Percentiles rank a stretch among this genome's conserved stretches.
phyloP scores from a whole-genome alignment of 2,888 invertebrate genomes.

The Gandaritis pyraliata region DNA sequence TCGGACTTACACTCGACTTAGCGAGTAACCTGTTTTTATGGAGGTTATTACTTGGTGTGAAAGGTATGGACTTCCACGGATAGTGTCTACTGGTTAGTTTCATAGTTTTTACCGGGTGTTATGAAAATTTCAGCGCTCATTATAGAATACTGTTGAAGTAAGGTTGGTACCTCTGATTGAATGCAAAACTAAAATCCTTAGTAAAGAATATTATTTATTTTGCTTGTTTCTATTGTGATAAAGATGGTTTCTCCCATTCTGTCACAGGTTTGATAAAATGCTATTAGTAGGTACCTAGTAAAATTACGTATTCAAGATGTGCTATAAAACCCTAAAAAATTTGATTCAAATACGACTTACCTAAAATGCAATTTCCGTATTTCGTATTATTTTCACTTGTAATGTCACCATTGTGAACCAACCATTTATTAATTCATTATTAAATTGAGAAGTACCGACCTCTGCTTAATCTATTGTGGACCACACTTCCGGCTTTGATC shows the following conservation, averaged over 20 bases:
- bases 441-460: constrained; percentile 6
- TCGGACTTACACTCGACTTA: constrained; percentile 66
- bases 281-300: too few species aligned
- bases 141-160: too few species aligned
- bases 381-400: background rate
- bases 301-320: too few species aligned
- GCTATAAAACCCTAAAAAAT: background rate
- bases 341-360: background rate
- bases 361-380: too few species aligned
- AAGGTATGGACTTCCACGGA: constrained; percentile 44
- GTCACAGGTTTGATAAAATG: too few species aligned
- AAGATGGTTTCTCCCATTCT: too few species aligned
- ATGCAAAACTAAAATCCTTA: too few species aligned
- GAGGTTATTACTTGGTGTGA: constrained; percentile 55
- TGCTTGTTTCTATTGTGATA: too few species aligned
- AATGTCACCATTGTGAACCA: background rate
- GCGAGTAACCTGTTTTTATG: constrained; percentile 61
- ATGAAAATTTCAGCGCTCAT: constrained; percentile 30
- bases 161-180: too few species aligned
- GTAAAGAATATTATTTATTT: too few species aligned
- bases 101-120: constrained; percentile 44
- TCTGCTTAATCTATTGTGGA: constrained; percentile 12
- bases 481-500: constrained; percentile 30
- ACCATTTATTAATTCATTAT: constrained; percentile 12
- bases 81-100: constrained; percentile 43